Evolutionary conservation across 2,113 vertebrate genomes (phyloP).

Genomic region (Phrynosoma blainvillii): DNA sequence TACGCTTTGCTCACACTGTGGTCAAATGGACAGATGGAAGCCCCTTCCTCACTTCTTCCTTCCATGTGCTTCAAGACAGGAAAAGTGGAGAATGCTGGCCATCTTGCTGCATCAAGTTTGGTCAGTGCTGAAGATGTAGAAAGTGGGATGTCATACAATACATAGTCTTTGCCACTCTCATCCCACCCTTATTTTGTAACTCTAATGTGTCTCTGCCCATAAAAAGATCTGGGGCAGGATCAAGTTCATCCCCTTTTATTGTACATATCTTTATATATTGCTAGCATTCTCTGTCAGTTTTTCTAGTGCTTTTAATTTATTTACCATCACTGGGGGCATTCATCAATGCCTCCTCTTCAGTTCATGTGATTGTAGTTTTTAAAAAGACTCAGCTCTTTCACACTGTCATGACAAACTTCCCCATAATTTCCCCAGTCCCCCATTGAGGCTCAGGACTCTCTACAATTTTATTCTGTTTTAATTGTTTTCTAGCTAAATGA

Average conservation of each 20-base stretch:
- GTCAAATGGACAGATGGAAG: constrained; percentile 1
- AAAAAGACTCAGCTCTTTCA: constrained; percentile 22
- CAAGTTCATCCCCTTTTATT: background rate
- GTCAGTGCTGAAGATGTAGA: background rate
- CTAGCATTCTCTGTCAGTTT: constrained; percentile 18
- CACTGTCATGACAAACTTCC: background rate
- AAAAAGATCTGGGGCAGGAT: background rate
- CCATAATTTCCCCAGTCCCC: constrained; percentile 32
- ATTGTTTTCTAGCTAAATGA: background rate
- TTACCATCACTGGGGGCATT: background rate
- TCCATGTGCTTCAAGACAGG: background rate
- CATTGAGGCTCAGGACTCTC: constrained; percentile 46
- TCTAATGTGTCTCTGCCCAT: background rate
- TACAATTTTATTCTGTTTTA: background rate
- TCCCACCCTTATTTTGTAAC: background rate
- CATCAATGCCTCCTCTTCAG: constrained; percentile 10
- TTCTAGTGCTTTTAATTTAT: constrained; percentile 32
- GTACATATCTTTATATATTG: constrained; percentile 43
- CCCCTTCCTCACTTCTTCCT: background rate
- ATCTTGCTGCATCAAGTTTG: constrained; percentile 12
- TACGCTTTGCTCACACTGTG: background rate
- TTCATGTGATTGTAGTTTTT: constrained; percentile 28
- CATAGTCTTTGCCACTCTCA: background rate
- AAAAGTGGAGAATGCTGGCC: background rate
- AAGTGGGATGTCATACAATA: background rate